Base-by-base conservation (phyloP, 2,797 vertebrate species). In the Pangasius sanitwongsei region DNA sequence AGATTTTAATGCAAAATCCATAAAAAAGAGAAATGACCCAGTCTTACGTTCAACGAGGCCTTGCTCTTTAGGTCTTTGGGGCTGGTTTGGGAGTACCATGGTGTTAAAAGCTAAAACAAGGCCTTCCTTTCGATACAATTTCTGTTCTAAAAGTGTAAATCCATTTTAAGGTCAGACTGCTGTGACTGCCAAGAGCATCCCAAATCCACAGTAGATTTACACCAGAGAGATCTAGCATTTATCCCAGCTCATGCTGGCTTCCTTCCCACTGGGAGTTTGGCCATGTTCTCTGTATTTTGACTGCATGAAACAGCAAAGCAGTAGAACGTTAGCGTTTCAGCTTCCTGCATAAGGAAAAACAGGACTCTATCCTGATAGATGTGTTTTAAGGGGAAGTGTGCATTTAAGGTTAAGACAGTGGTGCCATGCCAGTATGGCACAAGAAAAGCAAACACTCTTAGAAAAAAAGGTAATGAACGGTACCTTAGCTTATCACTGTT, bases 91-190 rank as follows among this genome's bases (percentile, higher is more conserved):
- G 37, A 37, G 83, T 41, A 25, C 67, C 50, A 57, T 57, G 67
- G 67, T n/a, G 67, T 83, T 41, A 86, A 75, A 91, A 69, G 31
- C 48, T 75, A 72, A 81, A 87, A 82, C 48, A 83, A 55, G 78
- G 8, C 28, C 34, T 85, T 85, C 48, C 50, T 85, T 85, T 72
- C 25, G 65, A 70, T 85, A 67, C 28, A 84, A 67, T 84, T 85
- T 85, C 25, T 91, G 93, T 59, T 89, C 55, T 84, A 89, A 87
- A 89, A 88, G 89, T 81, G 75, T 89, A 89, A 89, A 89, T 89
- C 81, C 85, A 89, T 90, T 78, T 89, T 83, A 86, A 87, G 89
- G 72, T 65, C 88, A 86, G 84, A 82, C 85, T 50, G 84, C 74
- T 63, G 41, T 63, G 41, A 63, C 72, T 89, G 87, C 70, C 90